Conservation (phyloP, 2,797 vertebrate species). For the Silurus lanzhouensis region DNA sequence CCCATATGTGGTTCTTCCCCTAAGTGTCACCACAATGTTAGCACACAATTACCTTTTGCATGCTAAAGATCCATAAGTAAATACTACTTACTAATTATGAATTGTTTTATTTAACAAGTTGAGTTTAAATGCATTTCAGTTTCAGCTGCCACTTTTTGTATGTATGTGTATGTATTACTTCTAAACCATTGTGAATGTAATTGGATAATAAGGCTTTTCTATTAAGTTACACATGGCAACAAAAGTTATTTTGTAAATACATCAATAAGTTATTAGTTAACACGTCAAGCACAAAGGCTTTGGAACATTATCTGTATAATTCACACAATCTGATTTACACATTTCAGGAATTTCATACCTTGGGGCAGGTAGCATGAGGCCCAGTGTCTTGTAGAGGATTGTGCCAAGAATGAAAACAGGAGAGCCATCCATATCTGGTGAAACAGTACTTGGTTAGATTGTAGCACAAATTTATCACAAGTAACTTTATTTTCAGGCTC, state of each 20-base stretch:
- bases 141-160: not conserved
- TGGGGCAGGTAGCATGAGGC: conserved; percentile 95
- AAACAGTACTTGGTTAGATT: conserved; percentile 20
- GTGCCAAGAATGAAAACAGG: conserved; percentile 97
- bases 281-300: not conserved
- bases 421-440: conserved; percentile 91
- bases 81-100: not conserved
- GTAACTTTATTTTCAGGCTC: no score
- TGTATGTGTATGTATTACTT: not conserved
- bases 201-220: not conserved
- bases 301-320: not conserved
- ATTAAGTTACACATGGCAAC: not conserved
- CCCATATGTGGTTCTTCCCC: no score
- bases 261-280: not conserved
- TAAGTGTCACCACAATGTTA: no score
- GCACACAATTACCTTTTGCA: no score
- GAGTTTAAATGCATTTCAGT: not conserved
- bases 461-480: not conserved
- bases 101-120: not conserved
- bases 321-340: conserved; percentile 3
- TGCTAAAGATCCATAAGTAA: not conserved
- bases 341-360: conserved; percentile 77
- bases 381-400: conserved; percentile 96
- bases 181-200: not conserved
- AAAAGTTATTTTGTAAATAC: not conserved